Evolutionary conservation across 2,113 vertebrate species (phyloP).

Genomic region (Hippolais icterina): DNA sequence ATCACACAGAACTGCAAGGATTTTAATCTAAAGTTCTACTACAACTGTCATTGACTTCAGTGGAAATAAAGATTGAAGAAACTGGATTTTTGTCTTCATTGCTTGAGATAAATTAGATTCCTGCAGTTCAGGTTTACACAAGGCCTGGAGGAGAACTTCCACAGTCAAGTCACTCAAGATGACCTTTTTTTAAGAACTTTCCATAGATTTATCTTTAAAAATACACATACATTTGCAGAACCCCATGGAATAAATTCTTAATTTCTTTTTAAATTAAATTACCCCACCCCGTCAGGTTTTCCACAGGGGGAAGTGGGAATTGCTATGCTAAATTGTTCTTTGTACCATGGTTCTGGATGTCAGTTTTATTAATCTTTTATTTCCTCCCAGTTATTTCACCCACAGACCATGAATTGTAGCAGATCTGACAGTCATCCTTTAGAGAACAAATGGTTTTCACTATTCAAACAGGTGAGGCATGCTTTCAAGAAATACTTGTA

Average conservation of each 20-base stretch:
- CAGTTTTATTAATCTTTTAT: neutral
- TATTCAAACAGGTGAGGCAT: neutral
- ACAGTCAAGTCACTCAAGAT: neutral
- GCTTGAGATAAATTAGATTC: neutral
- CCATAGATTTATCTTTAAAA: neutral
- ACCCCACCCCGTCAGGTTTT: neutral
- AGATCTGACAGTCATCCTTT: neutral
- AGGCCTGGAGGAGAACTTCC: neutral
- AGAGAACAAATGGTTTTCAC: neutral
- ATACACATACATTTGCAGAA: neutral
- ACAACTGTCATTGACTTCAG: neutral
- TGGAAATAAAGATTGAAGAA: neutral
- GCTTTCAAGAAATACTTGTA: neutral
- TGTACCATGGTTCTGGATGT: neutral
- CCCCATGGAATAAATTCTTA: neutral
- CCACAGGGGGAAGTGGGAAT: neutral
- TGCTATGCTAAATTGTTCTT: neutral
- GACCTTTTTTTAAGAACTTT: neutral
- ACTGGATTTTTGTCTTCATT: neutral
- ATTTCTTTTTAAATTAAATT: neutral
- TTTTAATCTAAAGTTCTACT: neutral
- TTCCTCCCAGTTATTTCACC: neutral
- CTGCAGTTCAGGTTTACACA: neutral
- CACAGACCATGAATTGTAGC: neutral
- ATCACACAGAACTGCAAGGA: neutral